Base-by-base conservation (phyloP, 2,888 invertebrate species). In the Cerceris rybyensis region DNA sequence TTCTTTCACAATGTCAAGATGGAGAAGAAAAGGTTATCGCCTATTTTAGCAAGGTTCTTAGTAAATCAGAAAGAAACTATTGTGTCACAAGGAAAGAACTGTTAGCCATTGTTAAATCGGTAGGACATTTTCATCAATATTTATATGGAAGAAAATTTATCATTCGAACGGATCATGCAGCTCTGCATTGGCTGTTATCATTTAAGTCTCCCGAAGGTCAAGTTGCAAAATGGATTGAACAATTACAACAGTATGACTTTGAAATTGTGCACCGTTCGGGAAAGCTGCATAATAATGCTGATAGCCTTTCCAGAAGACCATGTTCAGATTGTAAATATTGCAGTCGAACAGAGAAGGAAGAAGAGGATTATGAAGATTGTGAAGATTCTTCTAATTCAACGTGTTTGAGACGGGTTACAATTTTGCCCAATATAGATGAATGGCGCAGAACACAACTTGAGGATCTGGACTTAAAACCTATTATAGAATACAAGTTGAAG, bases 51-150 rank as follows among this genome's bases (percentile, higher is more conserved):
- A 71, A 39, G 6, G 8, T 2, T 0, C 13, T 52, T n/a, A 28
- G 13, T n/a, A 65, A 43, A 28, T 17, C 50, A 2, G 54, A 54
- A 6, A 52, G 16, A 0, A 64, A 69, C 14, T 59, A 69, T 49
- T 68, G 63, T 4, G 49, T 64, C 0, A 74, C 54, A 0, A 7
- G 49, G 0, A 54, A 14, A 0, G 52, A 60, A 13, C 9, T 64
- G 0, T 16, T 74, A 4, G 55, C 64, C 0, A 42, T 52, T 4
- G 14, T 49, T 2, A 55, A 67, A 11, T 17, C 49, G 2, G 28
- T 67, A 13, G n/a, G 39, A 0, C 42, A 67, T 16, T 70, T 70
- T 6, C 66, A 50, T 7, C 66, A 75, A 55, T 66, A 70, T 1
- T 43, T 65, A 2, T 55, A 65, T 9, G 49, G 59, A 0, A 11